These are phyloP conservation scores for Oryzias celebensis DNA, from an alignment of 2,113 vertebrate species.

Conservation along the genomic window DNA sequence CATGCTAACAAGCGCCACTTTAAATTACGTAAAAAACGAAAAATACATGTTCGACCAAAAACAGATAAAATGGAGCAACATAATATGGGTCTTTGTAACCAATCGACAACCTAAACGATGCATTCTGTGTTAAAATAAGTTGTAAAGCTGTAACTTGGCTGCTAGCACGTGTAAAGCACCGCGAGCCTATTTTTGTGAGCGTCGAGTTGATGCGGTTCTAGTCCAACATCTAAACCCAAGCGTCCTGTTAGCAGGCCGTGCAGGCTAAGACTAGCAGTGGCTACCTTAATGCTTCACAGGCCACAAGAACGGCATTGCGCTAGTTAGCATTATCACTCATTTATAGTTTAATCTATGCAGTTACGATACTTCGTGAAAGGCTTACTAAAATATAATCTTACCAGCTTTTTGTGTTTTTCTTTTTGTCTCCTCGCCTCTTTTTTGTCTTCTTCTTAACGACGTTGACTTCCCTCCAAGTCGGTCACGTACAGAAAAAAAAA, in stretches of 20 bases:
- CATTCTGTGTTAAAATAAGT: fast-evolving
- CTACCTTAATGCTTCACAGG: slow-evolving; percentile 8
- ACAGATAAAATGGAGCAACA: neutral
- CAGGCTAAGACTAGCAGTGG: slow-evolving; percentile 34
- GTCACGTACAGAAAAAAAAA: slow-evolving; percentile 42
- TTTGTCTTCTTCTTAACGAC: slow-evolving; percentile 8
- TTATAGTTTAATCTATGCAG: neutral
- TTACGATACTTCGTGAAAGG: fast-evolving
- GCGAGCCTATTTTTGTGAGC: slow-evolving; percentile 43
- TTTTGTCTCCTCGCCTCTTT: slow-evolving; percentile 14
- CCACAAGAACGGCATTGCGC: slow-evolving; percentile 29
- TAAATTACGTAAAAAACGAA: neutral
- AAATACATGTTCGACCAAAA: neutral
- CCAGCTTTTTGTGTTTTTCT: slow-evolving; percentile 2
- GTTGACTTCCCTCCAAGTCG: slow-evolving; percentile 38
- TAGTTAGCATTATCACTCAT: neutral
- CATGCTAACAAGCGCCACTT: slow-evolving; percentile 2
- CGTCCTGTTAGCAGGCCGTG: slow-evolving; percentile 57
- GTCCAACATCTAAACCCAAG: slow-evolving; percentile 41
- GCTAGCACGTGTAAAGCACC: slow-evolving; percentile 32
- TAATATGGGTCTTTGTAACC: fast-evolving
- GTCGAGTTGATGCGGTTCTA: neutral
- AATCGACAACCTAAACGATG: fast-evolving
- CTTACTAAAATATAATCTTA: neutral
- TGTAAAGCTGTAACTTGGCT: neutral